Conservation (phyloP, 2,888 invertebrate species). For the Sarcophaga carnaria region DNA sequence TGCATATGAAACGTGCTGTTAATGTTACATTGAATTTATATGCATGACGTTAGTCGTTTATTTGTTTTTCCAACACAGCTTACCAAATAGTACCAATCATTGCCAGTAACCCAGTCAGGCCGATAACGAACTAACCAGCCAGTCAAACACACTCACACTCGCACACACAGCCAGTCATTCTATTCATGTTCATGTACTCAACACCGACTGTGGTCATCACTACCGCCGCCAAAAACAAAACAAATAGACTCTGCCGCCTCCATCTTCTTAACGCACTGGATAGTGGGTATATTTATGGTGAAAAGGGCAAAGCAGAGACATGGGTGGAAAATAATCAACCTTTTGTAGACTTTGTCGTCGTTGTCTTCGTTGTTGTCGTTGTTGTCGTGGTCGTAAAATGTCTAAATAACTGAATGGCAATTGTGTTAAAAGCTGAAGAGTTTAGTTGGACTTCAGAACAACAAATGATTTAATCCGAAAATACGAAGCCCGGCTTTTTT, state of each 20-base stretch:
- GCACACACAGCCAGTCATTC: neutral
- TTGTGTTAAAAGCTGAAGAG: conserved; percentile 39
- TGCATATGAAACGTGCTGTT: conserved; percentile 69
- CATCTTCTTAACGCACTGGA: neutral
- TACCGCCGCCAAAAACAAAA: conserved; percentile 17
- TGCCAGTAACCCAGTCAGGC: conserved; percentile 15
- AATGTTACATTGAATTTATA: conserved; percentile 66
- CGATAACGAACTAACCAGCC: conserved; percentile 33
- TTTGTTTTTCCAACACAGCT: conserved; percentile 61
- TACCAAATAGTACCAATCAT: conserved; percentile 39
- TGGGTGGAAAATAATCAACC: conserved; percentile 28
- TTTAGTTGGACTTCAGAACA: conserved; percentile 50
- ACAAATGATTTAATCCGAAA: conserved; percentile 64
- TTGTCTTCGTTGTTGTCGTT: neutral
- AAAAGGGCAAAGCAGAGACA: conserved; percentile 1
- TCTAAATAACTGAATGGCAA: conserved; percentile 59
- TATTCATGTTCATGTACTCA: conserved; percentile 25
- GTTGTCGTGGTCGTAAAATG: conserved; percentile 31
- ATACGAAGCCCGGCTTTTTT: conserved; percentile 16
- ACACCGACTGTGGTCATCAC: conserved; percentile 51
- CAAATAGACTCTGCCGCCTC: conserved; percentile 14
- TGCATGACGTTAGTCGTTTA: conserved; percentile 65
- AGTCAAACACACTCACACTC: neutral
- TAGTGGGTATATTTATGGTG: neutral
- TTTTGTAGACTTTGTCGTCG: conserved; percentile 1